Base-by-base conservation (phyloP, 2,797 vertebrate genomes). In the Crypturellus tataupa region DNA sequence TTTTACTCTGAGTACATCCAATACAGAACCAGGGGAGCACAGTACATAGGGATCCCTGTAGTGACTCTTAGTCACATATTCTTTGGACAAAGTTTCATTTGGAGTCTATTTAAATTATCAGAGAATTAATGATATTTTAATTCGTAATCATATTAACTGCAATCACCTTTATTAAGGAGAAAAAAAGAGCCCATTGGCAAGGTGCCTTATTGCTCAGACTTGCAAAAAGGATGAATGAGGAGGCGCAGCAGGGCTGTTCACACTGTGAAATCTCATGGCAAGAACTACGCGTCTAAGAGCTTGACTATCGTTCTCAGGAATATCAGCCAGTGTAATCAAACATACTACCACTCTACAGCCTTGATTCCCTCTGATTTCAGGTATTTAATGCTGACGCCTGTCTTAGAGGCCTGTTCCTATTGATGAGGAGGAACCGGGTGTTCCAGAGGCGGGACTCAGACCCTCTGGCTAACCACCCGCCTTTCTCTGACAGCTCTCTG, bases 251-350 rank as follows among this genome's bases (percentile, higher is more conserved):
- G 73, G 53, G 35, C 5, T 25, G 42, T 29, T 59, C 63, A 42
- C 3, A 0, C 37, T 14, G 1, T 5, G 46, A 72, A n/a, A 44
- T 17, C 70, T 1, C 0, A 4, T 13, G 31, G 73, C 20, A 79
- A 5, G 24, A 35, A 53, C 27, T 40, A 17, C 1, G n/a, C 10
- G 14, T 35, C 21, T 24, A 5, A 81, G 51, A 83, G 4, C 24
- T 16, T 25, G 49, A 14, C 5, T 10, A 9, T 35, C 64, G 44
- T 55, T 46, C 1, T 27, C 49, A 51, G 1, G 6, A 37, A 3
- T 14, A 21, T 23, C 37, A 70, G 16, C 27, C 39, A 15, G 23
- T 40, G 10, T 23, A 46, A 63, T 51, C 39, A 29, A 44, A 67
- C 68, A 42, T 6, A 20, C 5, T 35, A 60, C 20, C n/a, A 63